Conservation (phyloP, 1,140 invertebrate species). For the Plectus sambesii region DNA sequence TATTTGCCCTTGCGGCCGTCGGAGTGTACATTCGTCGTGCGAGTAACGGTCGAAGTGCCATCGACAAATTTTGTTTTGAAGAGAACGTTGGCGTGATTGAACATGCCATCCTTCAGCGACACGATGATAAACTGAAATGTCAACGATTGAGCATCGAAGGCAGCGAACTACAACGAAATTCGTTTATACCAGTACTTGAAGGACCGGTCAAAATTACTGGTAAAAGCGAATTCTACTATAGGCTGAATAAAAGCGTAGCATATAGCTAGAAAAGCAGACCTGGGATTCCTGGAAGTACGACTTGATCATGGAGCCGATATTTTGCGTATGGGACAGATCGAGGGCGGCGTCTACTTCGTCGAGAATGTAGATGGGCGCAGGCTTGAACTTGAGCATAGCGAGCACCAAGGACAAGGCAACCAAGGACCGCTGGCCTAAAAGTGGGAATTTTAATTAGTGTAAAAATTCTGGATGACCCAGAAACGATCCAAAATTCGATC, state of each 20-base stretch:
- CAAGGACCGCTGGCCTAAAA: constrained; percentile 57
- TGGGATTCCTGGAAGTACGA: constrained; percentile 85
- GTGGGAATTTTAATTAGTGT: constrained; percentile 10
- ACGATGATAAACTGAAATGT: constrained; percentile 80
- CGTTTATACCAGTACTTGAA: too few relatives aligned
- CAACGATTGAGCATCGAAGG: neutral
- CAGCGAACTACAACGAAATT: constrained; percentile 1
- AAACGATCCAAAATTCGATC: constrained; percentile 8
- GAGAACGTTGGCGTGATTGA: constrained; percentile 95
- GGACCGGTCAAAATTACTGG: constrained; percentile 9
- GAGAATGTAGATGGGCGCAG: constrained; percentile 93
- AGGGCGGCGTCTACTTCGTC: constrained; percentile 98
- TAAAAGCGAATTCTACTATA: neutral
- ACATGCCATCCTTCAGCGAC: constrained; percentile 98
- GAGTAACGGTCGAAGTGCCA: constrained; percentile 76
- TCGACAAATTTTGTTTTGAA: constrained; percentile 89
- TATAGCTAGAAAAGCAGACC: constrained; percentile 49
- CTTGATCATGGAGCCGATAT: constrained; percentile 90
- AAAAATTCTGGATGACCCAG: constrained; percentile 4
- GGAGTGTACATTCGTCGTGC: too few relatives aligned
- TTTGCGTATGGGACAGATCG: constrained; percentile 95
- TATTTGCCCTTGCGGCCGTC: too few relatives aligned
- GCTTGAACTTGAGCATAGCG: constrained; percentile 89
- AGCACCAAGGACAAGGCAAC: constrained; percentile 91
- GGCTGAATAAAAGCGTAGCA: constrained; percentile 3